Evolutionary conservation across 2,888 invertebrate genomes (phyloP).

Genomic region (Rhagium mordax): DNA sequence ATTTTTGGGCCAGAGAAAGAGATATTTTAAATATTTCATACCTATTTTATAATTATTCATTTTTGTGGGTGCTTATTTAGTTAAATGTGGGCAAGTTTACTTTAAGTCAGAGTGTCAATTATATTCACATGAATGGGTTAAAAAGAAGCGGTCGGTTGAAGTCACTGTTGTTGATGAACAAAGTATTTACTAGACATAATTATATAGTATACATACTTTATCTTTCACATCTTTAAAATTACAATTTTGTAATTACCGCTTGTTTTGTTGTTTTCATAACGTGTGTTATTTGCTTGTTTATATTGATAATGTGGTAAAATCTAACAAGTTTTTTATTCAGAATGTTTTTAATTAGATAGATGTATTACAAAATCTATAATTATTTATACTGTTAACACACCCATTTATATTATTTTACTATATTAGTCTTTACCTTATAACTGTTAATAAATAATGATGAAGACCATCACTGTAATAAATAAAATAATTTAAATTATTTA

Average conservation of each 20-base stretch:
- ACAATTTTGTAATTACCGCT: conserved; percentile 44
- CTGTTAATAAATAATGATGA: background rate
- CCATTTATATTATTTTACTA: background rate
- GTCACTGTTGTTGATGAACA: conserved; percentile 30
- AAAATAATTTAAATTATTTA: too few relatives aligned
- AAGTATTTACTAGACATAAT: conserved; percentile 47
- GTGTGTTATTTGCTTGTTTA: background rate
- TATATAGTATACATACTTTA: conserved; percentile 40
- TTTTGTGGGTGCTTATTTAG: too few relatives aligned
- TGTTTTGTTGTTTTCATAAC: conserved; percentile 34
- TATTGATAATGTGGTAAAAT: conserved; percentile 6
- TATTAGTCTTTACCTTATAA: background rate
- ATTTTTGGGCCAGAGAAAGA: too few relatives aligned
- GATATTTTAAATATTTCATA: too few relatives aligned
- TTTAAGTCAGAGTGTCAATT: too few relatives aligned
- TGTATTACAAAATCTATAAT: background rate
- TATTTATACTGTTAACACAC: background rate
- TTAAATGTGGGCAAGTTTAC: too few relatives aligned
- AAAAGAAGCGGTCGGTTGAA: background rate
- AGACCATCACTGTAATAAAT: background rate
- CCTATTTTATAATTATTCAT: too few relatives aligned
- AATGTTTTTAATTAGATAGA: background rate
- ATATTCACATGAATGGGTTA: background rate
- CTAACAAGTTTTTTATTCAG: background rate
- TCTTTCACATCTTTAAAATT: conserved; percentile 45